These are phyloP conservation scores for Mus spicilegus DNA, from an alignment of 2,113 vertebrate species.

Conservation along the genomic window DNA sequence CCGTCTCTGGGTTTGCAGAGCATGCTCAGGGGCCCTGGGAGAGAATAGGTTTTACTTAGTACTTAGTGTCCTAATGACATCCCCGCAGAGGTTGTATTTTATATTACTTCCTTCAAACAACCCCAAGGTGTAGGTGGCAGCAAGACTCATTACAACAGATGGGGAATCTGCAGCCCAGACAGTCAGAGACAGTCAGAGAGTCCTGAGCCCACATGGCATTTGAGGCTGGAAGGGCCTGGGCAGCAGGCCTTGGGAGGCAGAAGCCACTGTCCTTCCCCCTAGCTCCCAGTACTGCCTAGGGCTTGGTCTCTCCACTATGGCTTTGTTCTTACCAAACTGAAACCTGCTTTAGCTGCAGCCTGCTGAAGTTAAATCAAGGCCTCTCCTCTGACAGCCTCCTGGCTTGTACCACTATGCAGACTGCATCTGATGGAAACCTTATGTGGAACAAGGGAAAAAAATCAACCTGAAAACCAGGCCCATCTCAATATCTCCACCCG, in stretches of 20 bases:
- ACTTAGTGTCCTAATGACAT: neutral
- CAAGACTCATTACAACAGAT: slow-evolving; percentile 35
- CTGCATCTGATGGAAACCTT: slow-evolving; percentile 81
- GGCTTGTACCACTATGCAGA: slow-evolving; percentile 49
- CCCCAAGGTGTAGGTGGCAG: slow-evolving; percentile 19
- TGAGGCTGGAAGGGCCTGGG: neutral
- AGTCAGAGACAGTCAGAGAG: neutral
- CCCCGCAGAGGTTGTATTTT: slow-evolving; percentile 41
- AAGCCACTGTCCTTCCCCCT: neutral
- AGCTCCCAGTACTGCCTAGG: neutral
- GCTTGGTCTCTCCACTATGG: neutral
- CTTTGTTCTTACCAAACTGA: neutral
- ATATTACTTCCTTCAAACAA: slow-evolving; percentile 33
- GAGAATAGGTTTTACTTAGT: neutral
- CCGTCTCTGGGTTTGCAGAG: slow-evolving; percentile 3
- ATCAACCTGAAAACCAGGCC: slow-evolving; percentile 72
- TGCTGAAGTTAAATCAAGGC: neutral
- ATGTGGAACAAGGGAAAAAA: slow-evolving; percentile 69
- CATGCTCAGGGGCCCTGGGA: neutral
- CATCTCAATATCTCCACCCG: slow-evolving; percentile 79
- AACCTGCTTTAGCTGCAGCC: neutral
- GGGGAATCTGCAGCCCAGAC: neutral
- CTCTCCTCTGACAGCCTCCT: slow-evolving; percentile 50
- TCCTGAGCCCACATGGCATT: neutral
- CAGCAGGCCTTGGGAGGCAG: neutral